Conservation (phyloP, 2,113 vertebrate species). For the Charina bottae region DNA sequence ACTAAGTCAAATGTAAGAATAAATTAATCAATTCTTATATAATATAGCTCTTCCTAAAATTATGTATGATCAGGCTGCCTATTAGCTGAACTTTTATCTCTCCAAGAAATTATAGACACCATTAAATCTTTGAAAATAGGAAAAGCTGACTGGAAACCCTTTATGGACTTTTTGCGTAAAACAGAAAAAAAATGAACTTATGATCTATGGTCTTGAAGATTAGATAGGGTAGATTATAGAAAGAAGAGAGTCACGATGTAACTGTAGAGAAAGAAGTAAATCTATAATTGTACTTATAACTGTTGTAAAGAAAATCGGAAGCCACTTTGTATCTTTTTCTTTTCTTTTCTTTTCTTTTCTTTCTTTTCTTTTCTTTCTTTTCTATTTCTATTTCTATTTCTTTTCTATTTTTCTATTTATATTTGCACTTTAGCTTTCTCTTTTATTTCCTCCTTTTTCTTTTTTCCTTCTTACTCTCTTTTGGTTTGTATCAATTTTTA, state of each 20-base stretch:
- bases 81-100: neutral
- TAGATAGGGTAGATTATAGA: neutral
- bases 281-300: neutral
- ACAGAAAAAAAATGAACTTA: neutral
- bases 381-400: neutral
- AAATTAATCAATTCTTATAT: too few species aligned
- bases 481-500: neutral
- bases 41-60: neutral
- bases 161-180: neutral
- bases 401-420: neutral
- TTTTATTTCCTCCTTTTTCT: neutral
- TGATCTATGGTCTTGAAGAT: neutral
- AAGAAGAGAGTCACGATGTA: neutral
- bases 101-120: neutral
- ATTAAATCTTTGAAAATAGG: neutral
- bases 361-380: neutral
- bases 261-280: neutral
- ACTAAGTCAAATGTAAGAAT: neutral
- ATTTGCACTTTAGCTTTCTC: neutral
- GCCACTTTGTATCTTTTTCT: neutral
- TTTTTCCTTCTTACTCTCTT: neutral
- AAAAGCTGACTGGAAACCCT: neutral
- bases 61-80: neutral
- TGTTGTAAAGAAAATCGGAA: neutral
- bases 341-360: neutral